Conservation (phyloP, 92 coral and sea anemone species). For the Epizoanthus rinbou region DNA sequence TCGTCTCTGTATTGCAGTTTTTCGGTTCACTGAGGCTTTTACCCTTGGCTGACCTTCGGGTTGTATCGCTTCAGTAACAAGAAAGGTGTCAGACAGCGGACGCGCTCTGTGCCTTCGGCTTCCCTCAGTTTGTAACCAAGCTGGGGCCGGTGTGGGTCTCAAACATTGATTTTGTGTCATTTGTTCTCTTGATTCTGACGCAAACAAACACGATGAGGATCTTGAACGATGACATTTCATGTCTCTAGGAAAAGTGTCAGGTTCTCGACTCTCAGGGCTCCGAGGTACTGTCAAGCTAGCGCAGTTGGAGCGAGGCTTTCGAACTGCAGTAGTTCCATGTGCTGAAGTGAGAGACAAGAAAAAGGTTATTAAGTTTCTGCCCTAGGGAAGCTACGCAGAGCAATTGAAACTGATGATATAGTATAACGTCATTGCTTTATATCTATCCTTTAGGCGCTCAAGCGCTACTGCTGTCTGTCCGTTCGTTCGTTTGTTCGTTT, state of each 20-base stretch:
- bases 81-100: neutral
- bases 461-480: no score
- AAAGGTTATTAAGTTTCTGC: neutral
- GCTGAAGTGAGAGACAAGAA: neutral
- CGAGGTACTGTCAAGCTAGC: neutral
- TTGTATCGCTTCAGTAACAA: neutral
- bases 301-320: neutral
- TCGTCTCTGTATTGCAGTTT: conserved; percentile 23
- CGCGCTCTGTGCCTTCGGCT: neutral
- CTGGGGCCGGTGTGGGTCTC: neutral
- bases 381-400: neutral
- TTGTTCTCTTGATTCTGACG: neutral
- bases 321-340: neutral
- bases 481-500: neutral
- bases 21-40: conserved; percentile 1
- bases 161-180: neutral
- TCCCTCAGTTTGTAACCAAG: neutral
- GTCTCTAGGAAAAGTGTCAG: neutral
- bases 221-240: neutral
- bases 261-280: neutral
- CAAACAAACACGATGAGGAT: neutral
- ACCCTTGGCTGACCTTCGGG: neutral
- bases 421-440: no score
- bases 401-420: neutral
- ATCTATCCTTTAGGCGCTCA: no score